phyloP scores from a whole-genome alignment of 2,888 invertebrate species.

The Erebia ligea region DNA sequence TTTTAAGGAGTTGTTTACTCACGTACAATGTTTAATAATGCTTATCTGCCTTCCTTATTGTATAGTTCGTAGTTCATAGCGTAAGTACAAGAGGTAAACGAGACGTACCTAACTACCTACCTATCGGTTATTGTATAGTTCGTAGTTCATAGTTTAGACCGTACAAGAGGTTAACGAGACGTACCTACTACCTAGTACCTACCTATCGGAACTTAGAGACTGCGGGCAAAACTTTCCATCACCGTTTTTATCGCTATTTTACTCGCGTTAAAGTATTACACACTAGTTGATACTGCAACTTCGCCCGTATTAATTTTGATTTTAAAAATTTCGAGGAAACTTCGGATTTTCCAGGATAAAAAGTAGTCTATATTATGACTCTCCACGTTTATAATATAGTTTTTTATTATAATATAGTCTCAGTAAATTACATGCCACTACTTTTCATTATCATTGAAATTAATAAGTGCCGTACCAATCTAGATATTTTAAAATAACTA shows the following conservation, averaged over 20 bases:
- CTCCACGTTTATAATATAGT: too few relatives aligned
- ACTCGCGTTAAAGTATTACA: too few relatives aligned
- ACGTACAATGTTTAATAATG: slow-evolving; percentile 40
- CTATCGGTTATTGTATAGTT: slow-evolving; percentile 35
- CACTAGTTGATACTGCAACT: too few relatives aligned
- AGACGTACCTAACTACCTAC: slow-evolving; percentile 14
- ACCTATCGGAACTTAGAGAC: slow-evolving; percentile 7
- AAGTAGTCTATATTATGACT: too few relatives aligned
- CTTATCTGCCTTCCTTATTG: slow-evolving; percentile 46
- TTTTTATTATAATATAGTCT: too few relatives aligned
- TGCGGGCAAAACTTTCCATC: slow-evolving; percentile 7
- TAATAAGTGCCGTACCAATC: too few relatives aligned
- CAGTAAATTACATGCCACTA: too few relatives aligned
- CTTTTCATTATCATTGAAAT: too few relatives aligned
- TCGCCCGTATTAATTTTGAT: too few relatives aligned
- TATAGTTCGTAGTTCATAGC: slow-evolving; percentile 31
- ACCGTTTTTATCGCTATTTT: background rate
- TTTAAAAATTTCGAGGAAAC: too few relatives aligned
- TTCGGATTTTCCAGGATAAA: too few relatives aligned
- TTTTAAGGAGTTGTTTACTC: background rate
- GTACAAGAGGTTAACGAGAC: slow-evolving; percentile 28
- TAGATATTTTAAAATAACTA: too few relatives aligned
- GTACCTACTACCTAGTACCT: background rate
- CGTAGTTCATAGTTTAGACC: background rate
- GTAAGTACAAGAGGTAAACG: slow-evolving; percentile 28